These are phyloP conservation scores for Propithecus coquereli DNA, from an alignment of 2,113 vertebrate species.

Conservation along the genomic window DNA sequence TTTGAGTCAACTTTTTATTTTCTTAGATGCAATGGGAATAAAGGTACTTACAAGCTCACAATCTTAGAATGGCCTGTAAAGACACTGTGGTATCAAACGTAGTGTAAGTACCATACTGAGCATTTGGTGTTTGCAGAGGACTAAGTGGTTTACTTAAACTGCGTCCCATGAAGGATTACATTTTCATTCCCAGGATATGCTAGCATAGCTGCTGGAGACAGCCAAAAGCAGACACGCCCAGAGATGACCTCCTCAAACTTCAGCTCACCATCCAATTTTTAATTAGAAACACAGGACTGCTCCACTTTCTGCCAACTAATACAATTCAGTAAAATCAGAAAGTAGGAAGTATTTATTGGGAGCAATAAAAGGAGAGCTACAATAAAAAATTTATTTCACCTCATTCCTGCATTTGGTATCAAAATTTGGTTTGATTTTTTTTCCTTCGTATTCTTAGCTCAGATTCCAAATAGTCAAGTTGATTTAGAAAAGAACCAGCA, in stretches of 20 bases:
- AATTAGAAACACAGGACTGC: constrained; percentile 76
- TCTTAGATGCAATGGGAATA: background rate
- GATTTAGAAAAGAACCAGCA: background rate
- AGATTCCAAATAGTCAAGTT: background rate
- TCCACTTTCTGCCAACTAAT: constrained; percentile 37
- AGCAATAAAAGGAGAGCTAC: constrained; percentile 51
- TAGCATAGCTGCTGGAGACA: background rate
- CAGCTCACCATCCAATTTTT: constrained; percentile 61
- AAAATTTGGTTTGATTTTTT: background rate
- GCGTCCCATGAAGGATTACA: constrained; percentile 45
- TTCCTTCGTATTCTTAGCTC: background rate
- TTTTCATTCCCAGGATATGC: constrained; percentile 61
- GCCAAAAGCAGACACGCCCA: constrained; percentile 63
- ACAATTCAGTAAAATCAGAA: constrained; percentile 39
- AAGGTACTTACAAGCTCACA: background rate
- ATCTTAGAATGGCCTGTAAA: background rate
- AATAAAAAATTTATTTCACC: constrained; percentile 27
- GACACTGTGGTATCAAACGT: background rate
- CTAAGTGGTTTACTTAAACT: background rate
- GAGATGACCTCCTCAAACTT: constrained; percentile 56
- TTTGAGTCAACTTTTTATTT: background rate
- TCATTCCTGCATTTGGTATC: constrained; percentile 16
- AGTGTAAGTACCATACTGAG: background rate
- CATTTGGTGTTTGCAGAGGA: constrained; percentile 36
- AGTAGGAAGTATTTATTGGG: constrained; percentile 65